A percentile compares a stretch with the other conserved stretches of the same genome.
These are phyloP conservation scores for Octonoba sinensis DNA, from an alignment of 2,888 invertebrate genomes.

Conservation along the genomic window DNA sequence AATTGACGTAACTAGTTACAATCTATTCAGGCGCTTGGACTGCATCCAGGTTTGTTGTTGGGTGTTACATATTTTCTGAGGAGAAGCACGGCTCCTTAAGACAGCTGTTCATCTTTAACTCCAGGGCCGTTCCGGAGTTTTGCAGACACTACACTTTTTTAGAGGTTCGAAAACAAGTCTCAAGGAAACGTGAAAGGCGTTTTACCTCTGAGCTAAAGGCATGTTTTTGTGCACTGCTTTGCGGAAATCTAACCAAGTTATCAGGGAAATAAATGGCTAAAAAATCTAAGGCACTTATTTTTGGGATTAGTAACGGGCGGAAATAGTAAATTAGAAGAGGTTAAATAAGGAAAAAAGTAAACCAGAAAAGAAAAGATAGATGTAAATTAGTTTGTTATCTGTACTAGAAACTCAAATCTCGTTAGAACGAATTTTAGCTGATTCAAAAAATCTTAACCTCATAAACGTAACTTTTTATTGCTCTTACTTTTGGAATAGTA, in stretches of 20 bases:
- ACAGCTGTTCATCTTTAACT: constrained; percentile 47
- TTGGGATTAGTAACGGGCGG: too few species aligned
- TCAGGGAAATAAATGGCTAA: constrained; percentile 6
- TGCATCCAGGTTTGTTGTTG: constrained; percentile 18
- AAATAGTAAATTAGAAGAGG: too few species aligned
- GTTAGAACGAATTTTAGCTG: too few species aligned
- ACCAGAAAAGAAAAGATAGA: too few species aligned
- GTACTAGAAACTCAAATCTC: too few species aligned
- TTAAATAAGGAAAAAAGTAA: too few species aligned
- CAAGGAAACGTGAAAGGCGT: constrained; percentile 16
- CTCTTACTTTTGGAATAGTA: too few species aligned
- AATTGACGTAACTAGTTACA: constrained; percentile 20
- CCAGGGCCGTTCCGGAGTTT: constrained; percentile 25
- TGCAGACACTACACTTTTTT: constrained; percentile 34
- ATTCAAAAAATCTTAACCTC: too few species aligned
- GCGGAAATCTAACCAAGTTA: constrained; percentile 34
- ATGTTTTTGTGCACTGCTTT: constrained; percentile 37
- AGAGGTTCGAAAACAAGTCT: constrained; percentile 41
- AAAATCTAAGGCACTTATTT: too few species aligned
- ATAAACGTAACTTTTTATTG: too few species aligned
- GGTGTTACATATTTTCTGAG: constrained; percentile 24
- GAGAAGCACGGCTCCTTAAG: constrained; percentile 4
- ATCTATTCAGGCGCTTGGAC: constrained; percentile 23
- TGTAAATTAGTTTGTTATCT: too few species aligned
- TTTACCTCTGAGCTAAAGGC: not conserved